Evolutionary conservation across 1,140 invertebrate genomes (phyloP).

Genomic region (Papilio polytes): DNA sequence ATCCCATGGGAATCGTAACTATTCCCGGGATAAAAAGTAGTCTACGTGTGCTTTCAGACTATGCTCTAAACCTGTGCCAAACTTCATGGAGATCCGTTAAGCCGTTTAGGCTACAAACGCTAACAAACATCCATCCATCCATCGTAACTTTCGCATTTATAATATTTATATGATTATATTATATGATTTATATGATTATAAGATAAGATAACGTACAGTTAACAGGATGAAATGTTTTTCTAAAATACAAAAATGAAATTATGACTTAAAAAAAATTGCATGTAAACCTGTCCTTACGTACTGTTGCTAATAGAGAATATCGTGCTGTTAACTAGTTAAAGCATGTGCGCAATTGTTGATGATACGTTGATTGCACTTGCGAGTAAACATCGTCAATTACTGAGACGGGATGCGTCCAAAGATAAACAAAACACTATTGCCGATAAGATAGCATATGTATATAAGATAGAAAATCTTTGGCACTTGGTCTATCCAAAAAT

Average conservation of each 20-base stretch:
- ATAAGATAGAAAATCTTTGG: conserved; percentile 3
- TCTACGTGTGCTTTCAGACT: too few species aligned
- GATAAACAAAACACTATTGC: neutral
- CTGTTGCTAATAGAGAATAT: neutral
- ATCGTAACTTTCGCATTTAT: too few species aligned
- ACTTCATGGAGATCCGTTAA: too few species aligned
- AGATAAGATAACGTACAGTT: too few species aligned
- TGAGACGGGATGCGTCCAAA: neutral
- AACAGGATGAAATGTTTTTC: neutral
- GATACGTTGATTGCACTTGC: conserved; percentile 13
- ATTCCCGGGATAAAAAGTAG: too few species aligned
- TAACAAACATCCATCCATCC: too few species aligned
- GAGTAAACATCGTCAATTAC: conserved; percentile 5
- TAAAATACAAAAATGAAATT: neutral
- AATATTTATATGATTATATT: too few species aligned
- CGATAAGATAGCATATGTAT: neutral
- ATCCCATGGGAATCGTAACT: too few species aligned
- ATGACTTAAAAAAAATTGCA: neutral
- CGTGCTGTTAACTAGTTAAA: conserved; percentile 2
- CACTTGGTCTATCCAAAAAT: conserved; percentile 8
- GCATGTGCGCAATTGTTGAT: conserved; percentile 11
- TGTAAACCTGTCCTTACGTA: neutral
- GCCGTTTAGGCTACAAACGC: too few species aligned
- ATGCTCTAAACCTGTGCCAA: too few species aligned
- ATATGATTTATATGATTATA: too few species aligned